Conservation (phyloP, 2,888 invertebrate genomes). For the Elmis aenea region DNA sequence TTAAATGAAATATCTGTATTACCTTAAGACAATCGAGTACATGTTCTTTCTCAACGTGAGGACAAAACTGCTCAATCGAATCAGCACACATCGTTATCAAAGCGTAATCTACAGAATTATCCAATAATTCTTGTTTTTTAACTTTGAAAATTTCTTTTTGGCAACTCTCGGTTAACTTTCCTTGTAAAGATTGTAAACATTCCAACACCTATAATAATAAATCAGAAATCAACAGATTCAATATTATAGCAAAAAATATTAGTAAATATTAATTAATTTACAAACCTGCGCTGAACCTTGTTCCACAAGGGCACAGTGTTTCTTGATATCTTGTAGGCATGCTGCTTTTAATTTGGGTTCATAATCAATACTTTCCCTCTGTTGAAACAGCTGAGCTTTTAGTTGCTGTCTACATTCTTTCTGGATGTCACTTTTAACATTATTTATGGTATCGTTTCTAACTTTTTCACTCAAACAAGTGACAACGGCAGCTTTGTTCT, state of each 20-base stretch:
- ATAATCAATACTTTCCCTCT: slow-evolving; percentile 81
- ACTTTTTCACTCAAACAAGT: slow-evolving; percentile 86
- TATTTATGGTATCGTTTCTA: slow-evolving; percentile 79
- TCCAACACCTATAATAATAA: slow-evolving; percentile 63
- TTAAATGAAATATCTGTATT: slow-evolving; percentile 18
- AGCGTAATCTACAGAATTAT: slow-evolving; percentile 83
- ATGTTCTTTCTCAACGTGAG: slow-evolving; percentile 62
- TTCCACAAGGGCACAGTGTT: slow-evolving; percentile 63
- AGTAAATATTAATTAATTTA: too few species aligned
- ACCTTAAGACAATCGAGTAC: slow-evolving; percentile 76
- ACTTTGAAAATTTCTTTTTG: slow-evolving; percentile 79
- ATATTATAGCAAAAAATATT: neutral
- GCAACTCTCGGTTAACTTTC: slow-evolving; percentile 63
- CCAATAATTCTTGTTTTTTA: slow-evolving; percentile 78
- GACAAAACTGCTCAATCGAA: slow-evolving; percentile 83
- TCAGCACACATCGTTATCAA: slow-evolving; percentile 77
- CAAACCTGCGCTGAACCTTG: slow-evolving; percentile 60
- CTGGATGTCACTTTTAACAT: slow-evolving; percentile 71
- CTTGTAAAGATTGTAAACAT: slow-evolving; percentile 64
- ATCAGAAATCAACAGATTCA: neutral
- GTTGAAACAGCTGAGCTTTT: slow-evolving; percentile 84
- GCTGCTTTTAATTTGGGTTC: slow-evolving; percentile 80
- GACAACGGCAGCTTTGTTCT: slow-evolving; percentile 76
- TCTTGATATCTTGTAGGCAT: slow-evolving; percentile 74
- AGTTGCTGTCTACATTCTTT: slow-evolving; percentile 89